These are phyloP conservation scores for Tubulanus polymorphus DNA, from an alignment of 2,888 invertebrate genomes.

Conservation along the genomic window DNA sequence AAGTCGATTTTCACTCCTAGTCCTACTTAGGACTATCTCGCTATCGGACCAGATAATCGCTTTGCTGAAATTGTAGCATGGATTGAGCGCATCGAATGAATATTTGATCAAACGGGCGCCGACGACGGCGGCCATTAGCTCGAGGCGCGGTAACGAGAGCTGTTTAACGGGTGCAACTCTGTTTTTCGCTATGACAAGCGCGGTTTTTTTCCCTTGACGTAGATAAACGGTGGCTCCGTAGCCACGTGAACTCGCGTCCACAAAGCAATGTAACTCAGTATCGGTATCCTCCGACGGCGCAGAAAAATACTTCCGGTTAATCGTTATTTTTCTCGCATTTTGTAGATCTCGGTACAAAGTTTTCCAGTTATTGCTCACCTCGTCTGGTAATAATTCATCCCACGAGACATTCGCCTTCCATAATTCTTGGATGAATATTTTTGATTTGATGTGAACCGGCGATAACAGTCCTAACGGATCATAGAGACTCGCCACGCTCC, in stretches of 20 bases:
- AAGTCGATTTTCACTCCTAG: not conserved
- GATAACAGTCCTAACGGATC: slow-evolving; percentile 8
- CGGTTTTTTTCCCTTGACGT: not conserved
- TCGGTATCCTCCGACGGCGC: not conserved
- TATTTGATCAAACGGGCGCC: not conserved
- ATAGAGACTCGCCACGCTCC: slow-evolving; percentile 1
- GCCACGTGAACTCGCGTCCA: not conserved
- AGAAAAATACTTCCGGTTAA: not conserved
- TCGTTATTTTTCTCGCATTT: not conserved
- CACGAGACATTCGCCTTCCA: not conserved
- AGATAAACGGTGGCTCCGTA: not conserved
- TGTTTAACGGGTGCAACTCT: not conserved
- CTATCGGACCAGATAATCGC: slow-evolving; percentile 1
- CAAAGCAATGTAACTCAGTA: not conserved
- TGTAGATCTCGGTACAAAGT: not conserved
- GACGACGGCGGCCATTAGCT: not conserved
- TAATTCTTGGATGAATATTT: not conserved
- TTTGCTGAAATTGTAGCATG: not conserved
- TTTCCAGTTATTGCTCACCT: not conserved
- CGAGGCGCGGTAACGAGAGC: not conserved
- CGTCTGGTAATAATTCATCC: not conserved
- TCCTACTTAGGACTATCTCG: not conserved
- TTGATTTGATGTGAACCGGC: not conserved
- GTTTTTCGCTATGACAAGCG: not conserved
- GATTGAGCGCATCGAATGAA: not conserved